Base-by-base conservation (phyloP, 2,113 vertebrate species). In the Phaetusa simplex region DNA sequence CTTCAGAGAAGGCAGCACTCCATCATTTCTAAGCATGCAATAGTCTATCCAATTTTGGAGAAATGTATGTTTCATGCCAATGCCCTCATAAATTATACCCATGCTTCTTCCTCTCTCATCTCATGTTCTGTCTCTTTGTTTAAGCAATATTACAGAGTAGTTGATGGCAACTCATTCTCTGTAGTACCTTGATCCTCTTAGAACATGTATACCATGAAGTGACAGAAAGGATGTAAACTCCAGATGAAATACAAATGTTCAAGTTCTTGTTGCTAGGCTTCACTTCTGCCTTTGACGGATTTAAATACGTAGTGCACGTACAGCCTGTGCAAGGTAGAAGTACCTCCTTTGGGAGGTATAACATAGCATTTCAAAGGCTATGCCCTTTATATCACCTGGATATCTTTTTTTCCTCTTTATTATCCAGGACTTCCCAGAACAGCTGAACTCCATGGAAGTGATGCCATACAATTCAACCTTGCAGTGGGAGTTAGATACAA, bases 1-100 rank as follows among this genome's bases (percentile, higher is more conserved):
- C 66, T 91, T 89, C 61, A 85, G 77, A 82, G 83, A 96, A 85
- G 73, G 62, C 73, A 93, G 24, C 78, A 65, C 74, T 97, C 83
- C 42, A 70, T 97, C 83, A 95, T 74, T 92, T 24, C 73, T 62
- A 59, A 81, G 76, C 47, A 36, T 64, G 58, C 64, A 70, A 20
- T 29, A 50, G 43, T 70, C 42, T 83, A 64, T 50, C 67, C 91
- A 89, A 5, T 84, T 83, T 92, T 61, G 61, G n/a, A 62, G 43
- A 85, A 82, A 86, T 30, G 29, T 66, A 11, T 42, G 7, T 80
- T 94, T 81, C 27, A 42, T 92, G 40, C 86, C 53, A 85, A 1
- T 66, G 36, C 49, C 26, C 34, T 77, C 45, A 40, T 59, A 56
- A 88, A 82, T 87, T 72, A 21, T 58, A 79, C 36, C 21, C 52